Percentiles rank a stretch among this genome's conserved stretches.
These are phyloP conservation scores for Ormyrus labotus DNA, from an alignment of 2,888 invertebrate species.

Conservation along the genomic window DNA sequence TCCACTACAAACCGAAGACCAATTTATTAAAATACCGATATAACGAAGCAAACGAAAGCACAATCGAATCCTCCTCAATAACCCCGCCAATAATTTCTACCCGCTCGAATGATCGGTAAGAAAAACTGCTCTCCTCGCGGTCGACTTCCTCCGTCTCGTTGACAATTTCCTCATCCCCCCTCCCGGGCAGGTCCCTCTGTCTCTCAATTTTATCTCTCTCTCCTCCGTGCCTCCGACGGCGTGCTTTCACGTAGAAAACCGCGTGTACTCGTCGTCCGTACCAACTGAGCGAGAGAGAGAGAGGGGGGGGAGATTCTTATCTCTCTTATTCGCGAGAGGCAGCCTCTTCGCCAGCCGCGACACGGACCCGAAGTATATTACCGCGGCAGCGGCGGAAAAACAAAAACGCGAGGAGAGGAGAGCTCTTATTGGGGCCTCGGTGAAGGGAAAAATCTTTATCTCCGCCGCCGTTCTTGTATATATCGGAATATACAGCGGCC, in stretches of 20 bases:
- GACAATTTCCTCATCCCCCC: too few species aligned
- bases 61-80: too few species aligned
- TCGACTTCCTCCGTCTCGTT: too few species aligned
- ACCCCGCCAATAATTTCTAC: too few species aligned
- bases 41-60: too few species aligned
- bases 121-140: too few species aligned
- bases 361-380: conserved; percentile 5
- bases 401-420: conserved; percentile 23
- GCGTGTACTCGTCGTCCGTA: not conserved
- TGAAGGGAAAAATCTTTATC: conserved; percentile 41
- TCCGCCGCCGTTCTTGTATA: not conserved
- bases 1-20: too few species aligned
- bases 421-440: conserved; percentile 9
- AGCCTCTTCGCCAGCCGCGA: not conserved
- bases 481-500: too few species aligned
- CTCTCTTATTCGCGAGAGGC: not conserved
- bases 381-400: conserved; percentile 16
- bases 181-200: too few species aligned
- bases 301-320: not conserved
- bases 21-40: too few species aligned
- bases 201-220: too few species aligned
- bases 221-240: not conserved
- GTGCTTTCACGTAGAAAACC: conserved; percentile 20
- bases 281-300: not conserved
- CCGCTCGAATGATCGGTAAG: too few species aligned